Percentiles rank a stretch among this genome's conserved stretches.
Conservation (phyloP, 2,113 vertebrate genomes). For the Alouatta palliata region DNA sequence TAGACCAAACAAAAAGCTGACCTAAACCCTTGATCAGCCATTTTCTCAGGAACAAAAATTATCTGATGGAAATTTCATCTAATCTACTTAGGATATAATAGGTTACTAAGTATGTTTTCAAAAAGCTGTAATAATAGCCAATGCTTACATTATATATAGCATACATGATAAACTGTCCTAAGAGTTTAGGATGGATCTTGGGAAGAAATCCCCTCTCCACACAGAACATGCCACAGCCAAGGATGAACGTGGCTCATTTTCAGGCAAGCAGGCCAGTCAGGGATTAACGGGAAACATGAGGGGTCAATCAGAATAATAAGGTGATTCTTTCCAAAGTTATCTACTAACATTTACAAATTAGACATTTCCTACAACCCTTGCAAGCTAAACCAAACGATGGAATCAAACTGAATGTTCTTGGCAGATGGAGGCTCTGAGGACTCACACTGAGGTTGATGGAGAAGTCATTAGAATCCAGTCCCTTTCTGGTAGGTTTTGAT, state of each 20-base stretch:
- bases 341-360: slow-evolving; percentile 24
- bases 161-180: not conserved
- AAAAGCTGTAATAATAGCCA: not conserved
- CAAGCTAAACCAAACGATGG: not conserved
- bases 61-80: not conserved
- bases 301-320: not conserved
- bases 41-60: slow-evolving; percentile 9
- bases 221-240: not conserved
- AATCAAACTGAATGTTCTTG: not conserved
- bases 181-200: slow-evolving; percentile 17
- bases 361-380: not conserved
- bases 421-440: not conserved
- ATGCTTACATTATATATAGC: not conserved
- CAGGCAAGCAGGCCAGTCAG: not conserved
- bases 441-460: not conserved
- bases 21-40: not conserved
- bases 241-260: not conserved
- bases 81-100: not conserved
- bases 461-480: not conserved
- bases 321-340: not conserved
- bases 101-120: not conserved
- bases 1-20: not conserved
- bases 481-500: not conserved
- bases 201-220: not conserved
- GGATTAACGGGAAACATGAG: not conserved